A percentile compares a stretch with the other conserved stretches of the same genome.
phyloP scores from a whole-genome alignment of 1,140 invertebrate genomes.

The Sycophaga agraensis region DNA sequence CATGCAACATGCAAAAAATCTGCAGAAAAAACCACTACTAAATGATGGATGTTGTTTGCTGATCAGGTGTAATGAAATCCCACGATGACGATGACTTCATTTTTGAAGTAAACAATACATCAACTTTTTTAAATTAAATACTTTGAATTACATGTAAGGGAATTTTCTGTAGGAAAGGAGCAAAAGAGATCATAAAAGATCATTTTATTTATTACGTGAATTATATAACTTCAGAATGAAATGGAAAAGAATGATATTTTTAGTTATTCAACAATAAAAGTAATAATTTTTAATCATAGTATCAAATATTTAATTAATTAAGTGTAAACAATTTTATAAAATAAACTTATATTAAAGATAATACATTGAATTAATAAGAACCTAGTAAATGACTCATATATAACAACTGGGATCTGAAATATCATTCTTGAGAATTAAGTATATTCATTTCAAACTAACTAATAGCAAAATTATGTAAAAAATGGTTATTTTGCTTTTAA shows the following conservation, averaged over 20 bases:
- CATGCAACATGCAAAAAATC: slow-evolving; percentile 27
- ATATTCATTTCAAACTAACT: no score
- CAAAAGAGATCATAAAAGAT: slow-evolving; percentile 5
- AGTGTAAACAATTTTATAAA: slow-evolving; percentile 8
- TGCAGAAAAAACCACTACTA: not conserved
- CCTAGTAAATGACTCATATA: not conserved
- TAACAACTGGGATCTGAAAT: not conserved
- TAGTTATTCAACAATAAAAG: not conserved
- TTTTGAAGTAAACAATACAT: not conserved
- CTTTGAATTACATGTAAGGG: slow-evolving; percentile 1
- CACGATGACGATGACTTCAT: slow-evolving; percentile 8
- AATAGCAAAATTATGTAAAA: no score
- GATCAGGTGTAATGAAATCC: slow-evolving; percentile 9
- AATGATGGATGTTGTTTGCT: not conserved
- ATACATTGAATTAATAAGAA: slow-evolving; percentile 1
- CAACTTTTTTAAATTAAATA: no score
- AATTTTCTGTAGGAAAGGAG: not conserved
- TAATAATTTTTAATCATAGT: not conserved
- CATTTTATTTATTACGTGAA: slow-evolving; percentile 23
- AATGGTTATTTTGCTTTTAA: no score
- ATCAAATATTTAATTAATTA: not conserved
- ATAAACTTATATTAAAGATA: slow-evolving; percentile 4
- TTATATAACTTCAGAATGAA: no score
- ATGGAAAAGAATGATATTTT: no score
- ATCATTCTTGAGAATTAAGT: not conserved